Percentiles rank a stretch among this genome's conserved stretches.
These are phyloP conservation scores for Climacteris rufus DNA, from an alignment of 2,113 vertebrate genomes.

Conservation along the genomic window DNA sequence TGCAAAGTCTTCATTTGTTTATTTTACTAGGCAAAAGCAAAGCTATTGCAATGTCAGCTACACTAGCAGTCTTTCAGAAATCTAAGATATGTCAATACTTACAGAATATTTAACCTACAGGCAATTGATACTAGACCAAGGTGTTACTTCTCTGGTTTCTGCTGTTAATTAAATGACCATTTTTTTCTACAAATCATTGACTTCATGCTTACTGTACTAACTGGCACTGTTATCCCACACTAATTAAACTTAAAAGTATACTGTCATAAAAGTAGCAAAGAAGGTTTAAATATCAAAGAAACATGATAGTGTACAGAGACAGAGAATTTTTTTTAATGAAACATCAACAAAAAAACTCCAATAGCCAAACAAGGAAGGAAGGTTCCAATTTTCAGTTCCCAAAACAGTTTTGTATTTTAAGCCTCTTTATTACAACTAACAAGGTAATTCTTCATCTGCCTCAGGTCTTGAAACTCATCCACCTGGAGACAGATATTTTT, in stretches of 20 bases:
- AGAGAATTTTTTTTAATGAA: background rate
- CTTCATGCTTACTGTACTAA: background rate
- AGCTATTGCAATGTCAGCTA: background rate
- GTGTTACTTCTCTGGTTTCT: background rate
- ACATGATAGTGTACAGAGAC: background rate
- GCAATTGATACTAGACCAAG: background rate
- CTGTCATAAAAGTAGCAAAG: background rate
- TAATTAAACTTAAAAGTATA: background rate
- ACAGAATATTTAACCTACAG: background rate
- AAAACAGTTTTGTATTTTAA: background rate
- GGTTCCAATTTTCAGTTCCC: background rate
- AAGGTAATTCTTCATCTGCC: background rate
- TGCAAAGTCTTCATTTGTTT: background rate
- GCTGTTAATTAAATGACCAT: background rate
- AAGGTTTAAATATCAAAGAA: background rate
- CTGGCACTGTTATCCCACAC: background rate
- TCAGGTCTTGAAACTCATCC: background rate
- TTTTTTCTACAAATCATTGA: background rate
- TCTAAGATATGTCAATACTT: background rate
- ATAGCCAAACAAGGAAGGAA: background rate
- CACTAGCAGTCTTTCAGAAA: background rate
- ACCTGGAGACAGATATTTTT: background rate
- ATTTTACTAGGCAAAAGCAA: background rate
- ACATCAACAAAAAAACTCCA: background rate
- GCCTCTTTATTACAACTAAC: background rate